A percentile compares a stretch with the other conserved stretches of the same genome.
Conservation (phyloP, 2,888 invertebrate species). For the Plemyria rubiginata region DNA sequence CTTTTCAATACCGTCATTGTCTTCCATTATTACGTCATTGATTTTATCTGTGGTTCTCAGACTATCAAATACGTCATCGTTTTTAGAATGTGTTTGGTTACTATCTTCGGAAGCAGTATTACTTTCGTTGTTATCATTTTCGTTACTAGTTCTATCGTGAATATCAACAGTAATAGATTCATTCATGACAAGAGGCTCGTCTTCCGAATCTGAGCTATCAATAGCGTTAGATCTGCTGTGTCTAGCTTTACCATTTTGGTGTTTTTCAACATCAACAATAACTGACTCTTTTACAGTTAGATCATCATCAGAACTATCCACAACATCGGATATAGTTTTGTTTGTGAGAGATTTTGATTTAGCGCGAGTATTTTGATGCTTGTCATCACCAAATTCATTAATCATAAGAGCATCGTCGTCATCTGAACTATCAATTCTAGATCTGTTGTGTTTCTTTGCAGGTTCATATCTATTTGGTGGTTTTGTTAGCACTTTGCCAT, state of each 20-base stretch:
- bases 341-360: neutral
- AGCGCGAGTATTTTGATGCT: neutral
- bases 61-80: constrained; percentile 18
- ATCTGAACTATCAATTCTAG: constrained; percentile 36
- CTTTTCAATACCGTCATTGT: constrained; percentile 1
- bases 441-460: constrained; percentile 24
- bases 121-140: constrained; percentile 1
- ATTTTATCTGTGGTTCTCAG: constrained; percentile 2
- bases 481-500: constrained; percentile 12
- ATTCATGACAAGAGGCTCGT: constrained; percentile 45
- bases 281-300: constrained; percentile 2
- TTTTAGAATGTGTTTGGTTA: constrained; percentile 5
- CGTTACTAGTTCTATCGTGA: constrained; percentile 6
- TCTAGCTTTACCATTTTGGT: neutral
- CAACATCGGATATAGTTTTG: neutral
- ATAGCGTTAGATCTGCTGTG: constrained; percentile 34
- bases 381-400: constrained; percentile 11
- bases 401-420: constrained; percentile 11
- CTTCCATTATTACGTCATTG: constrained; percentile 3
- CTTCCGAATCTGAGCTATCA: constrained; percentile 51
- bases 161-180: constrained; percentile 37
- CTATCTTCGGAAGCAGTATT: constrained; percentile 1
- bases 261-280: constrained; percentile 21
- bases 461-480: constrained; percentile 9
- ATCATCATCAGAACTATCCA: constrained; percentile 6